Evolutionary conservation across 2,797 vertebrate species (phyloP), one percentile per base, ranked within the genome.

Genomic region (Borostomias antarcticus): DNA sequence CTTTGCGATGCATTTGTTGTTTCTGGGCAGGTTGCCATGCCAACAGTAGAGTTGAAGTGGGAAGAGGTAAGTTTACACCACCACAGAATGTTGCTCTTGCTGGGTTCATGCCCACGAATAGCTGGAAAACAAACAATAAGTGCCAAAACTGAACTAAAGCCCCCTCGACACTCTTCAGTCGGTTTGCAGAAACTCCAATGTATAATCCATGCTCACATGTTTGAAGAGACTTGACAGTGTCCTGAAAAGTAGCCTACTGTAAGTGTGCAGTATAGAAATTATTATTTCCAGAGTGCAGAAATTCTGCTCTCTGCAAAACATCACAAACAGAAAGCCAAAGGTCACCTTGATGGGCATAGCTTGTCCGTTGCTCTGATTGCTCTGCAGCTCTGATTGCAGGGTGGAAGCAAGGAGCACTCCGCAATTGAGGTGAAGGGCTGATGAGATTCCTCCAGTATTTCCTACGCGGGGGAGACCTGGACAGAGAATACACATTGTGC

Each of bases 1-100:
- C 62, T 13, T 30, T 26, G 32, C 61, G 64, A 80, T 72, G 48
- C 60, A 64, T 74, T 45, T 78, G 76, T 80, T 78, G 74, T 77
- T 86, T 83, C 78, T 69, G 69, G 83, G 82, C 72, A 72, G 64
- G 69, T 76, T 79, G 70, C 82, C 82, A 83, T 75, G 72, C 68
- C 75, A 80, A 73, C 62, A 4, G 62, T 69, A 79, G 23, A 81
- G 60, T 51, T 62, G 47, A 84, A 81, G 57, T 78, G 62, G 66
- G 58, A 76, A 50, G 64, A 50, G 45, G 29, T 19, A 32, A 40
- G 73, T 64, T 80, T 70, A 75, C 75, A 72, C 62, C 79, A 79
- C 62, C 59, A 58, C 63, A 78, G 69, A 82, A 70, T 79, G 65
- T 52, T 66, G 73, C 64, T 68, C 59, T 54, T 77, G 66, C 70